Evolutionary conservation across 2,888 invertebrate genomes (phyloP), one percentile per base, ranked within the genome.

Genomic region (Lydus trimaculatus): DNA sequence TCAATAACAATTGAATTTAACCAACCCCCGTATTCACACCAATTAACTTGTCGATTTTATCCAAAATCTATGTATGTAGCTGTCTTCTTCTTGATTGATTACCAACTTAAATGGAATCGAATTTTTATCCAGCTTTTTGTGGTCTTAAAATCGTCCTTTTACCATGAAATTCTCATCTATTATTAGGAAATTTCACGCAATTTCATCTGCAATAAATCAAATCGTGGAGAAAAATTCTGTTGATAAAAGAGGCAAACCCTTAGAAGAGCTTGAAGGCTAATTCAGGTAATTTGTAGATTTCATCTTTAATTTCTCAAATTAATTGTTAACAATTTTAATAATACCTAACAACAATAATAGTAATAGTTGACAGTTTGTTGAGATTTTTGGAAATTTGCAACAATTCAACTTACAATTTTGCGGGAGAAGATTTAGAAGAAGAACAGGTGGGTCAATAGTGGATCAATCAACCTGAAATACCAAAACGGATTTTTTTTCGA

Each of bases 161-260:
- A 61, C 75, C 75, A 64, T 77, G 68, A 79, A 79, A 79, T 79
- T 48, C 3, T 75, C 43, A 17, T 63, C 76, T 71, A 77, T 79
- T 79, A 76, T 76, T 20, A 75, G 73, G 72, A 76, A 78, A 79
- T 79, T 79, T 79, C 75, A 79, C 78, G 78, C 79, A 79, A 79
- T 79, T 79, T 79, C 73, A 75, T 73, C 75, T 75, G 72, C 75
- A 77, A 79, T 79, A 79, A 79, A 79, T 79, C 79, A 78, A 60
- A 72, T 75, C 36, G 7, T 7, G 9, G 7, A 4, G 9, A 20
- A 20, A 48, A 20, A 48, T 11, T 20, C 20, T 20, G 8, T 48
- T 48, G 20, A 20, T 48, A 48, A n/a, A 13, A 20, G 20, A 11
- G 39, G 11, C 36, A 36, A 43, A 17, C 43, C 36, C 15, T 36